These are phyloP conservation scores for Grapholita molesta DNA, from an alignment of 1,140 invertebrate species.

Conservation along the genomic window DNA sequence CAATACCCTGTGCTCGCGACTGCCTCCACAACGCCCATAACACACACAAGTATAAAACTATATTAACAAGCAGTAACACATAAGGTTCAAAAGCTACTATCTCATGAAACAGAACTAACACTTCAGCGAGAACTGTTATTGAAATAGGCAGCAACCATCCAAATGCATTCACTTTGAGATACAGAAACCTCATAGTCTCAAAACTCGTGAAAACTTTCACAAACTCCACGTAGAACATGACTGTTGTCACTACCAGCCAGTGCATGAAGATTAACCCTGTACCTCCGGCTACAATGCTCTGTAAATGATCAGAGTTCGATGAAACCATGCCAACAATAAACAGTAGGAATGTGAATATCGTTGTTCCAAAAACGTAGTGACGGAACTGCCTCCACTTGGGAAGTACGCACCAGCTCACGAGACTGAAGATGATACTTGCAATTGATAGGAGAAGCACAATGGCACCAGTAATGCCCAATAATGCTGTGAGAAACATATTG, in stretches of 20 bases:
- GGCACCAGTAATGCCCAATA: neutral
- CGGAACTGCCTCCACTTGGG: neutral
- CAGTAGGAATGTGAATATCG: neutral
- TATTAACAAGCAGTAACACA: neutral
- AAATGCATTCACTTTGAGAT: neutral
- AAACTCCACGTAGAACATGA: neutral
- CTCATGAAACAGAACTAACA: neutral
- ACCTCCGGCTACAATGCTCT: neutral
- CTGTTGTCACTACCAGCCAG: neutral
- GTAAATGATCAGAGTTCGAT: neutral
- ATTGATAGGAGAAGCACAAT: slow-evolving; percentile 27
- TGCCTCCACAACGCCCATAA: neutral
- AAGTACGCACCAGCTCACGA: neutral
- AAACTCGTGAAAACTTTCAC: neutral
- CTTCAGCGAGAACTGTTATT: neutral
- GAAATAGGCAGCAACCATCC: neutral
- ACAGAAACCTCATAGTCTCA: neutral
- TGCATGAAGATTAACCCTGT: neutral
- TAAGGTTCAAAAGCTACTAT: neutral
- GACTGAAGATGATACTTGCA: neutral
- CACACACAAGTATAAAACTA: neutral
- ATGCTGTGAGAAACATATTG: neutral
- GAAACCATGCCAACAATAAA: neutral
- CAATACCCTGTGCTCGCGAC: neutral
- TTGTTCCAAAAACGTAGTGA: neutral